A percentile compares a stretch with the other conserved stretches of the same genome.
Conservation (phyloP, 2,888 invertebrate genomes). For the Apomyelois bistriatella region DNA sequence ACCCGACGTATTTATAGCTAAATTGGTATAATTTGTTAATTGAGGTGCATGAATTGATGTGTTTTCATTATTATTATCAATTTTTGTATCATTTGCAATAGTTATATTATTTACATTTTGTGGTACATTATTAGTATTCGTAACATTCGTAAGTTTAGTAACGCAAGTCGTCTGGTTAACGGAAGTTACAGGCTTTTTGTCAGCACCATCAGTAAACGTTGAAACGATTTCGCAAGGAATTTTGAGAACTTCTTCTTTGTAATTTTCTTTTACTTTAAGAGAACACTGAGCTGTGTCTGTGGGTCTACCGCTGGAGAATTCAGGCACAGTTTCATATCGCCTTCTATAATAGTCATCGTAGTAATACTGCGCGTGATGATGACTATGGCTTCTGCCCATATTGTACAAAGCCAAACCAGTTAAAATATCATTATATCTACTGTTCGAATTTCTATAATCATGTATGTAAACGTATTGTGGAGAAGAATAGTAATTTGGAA, state of each 20-base stretch:
- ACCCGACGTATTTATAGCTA: too few species aligned
- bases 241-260: conserved; percentile 44
- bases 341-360: conserved; percentile 62
- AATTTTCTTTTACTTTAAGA: conserved; percentile 55
- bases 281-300: conserved; percentile 49
- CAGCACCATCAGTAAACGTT: conserved; percentile 55
- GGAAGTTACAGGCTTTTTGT: conserved; percentile 25
- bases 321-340: conserved; percentile 37
- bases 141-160: conserved; percentile 28
- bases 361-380: conserved; percentile 58
- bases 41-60: background rate
- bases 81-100: background rate
- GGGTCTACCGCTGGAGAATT: conserved; percentile 24
- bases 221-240: conserved; percentile 72
- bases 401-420: conserved; percentile 66
- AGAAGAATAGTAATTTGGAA: conserved; percentile 43
- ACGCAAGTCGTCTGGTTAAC: conserved; percentile 49
- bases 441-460: conserved; percentile 60
- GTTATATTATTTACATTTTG: background rate
- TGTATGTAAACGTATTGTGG: conserved; percentile 63
- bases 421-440: conserved; percentile 59
- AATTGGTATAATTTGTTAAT: background rate
- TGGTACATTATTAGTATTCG: background rate
- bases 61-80: too few species aligned
- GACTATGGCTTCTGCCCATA: conserved; percentile 57